phyloP scores from a whole-genome alignment of 2,888 invertebrate species.

The Acholoe squamosa region DNA sequence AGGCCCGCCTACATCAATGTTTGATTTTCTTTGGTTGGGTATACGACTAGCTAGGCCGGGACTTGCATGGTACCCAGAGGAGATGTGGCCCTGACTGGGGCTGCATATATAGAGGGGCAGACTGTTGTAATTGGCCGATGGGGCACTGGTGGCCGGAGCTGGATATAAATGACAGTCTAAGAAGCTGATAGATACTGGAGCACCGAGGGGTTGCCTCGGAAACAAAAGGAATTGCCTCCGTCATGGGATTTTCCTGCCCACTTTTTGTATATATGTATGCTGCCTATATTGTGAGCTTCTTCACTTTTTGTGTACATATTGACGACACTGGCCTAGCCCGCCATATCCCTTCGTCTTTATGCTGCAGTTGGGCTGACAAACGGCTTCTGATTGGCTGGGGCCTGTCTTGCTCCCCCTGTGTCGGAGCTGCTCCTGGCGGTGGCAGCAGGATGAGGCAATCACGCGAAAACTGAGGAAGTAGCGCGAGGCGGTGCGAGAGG shows the following conservation, averaged over 20 bases:
- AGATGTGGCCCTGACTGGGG: not conserved
- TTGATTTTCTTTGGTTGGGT: too few species aligned
- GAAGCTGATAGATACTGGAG: not conserved
- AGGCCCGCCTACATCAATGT: too few species aligned
- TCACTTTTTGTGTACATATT: not conserved
- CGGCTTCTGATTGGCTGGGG: constrained; percentile 44
- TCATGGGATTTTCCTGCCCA: not conserved
- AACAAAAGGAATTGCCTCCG: constrained; percentile 19
- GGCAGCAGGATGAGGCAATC: not conserved
- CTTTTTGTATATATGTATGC: not conserved
- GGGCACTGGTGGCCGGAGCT: not conserved
- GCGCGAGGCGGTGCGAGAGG: constrained; percentile 8
- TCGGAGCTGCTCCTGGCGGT: not conserved
- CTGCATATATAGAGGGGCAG: not conserved
- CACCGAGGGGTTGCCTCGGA: not conserved
- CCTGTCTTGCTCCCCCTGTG: not conserved
- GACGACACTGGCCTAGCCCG: not conserved
- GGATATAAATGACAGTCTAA: constrained; percentile 6
- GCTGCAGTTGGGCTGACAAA: not conserved
- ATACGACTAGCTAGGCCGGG: not conserved
- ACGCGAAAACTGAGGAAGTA: not conserved
- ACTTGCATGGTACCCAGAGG: not conserved
- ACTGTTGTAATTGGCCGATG: not conserved
- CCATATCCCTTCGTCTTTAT: not conserved
- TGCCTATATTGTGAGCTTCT: not conserved